phyloP scores from a whole-genome alignment of 30 jellyfish, hydroid and myxozoan species.

The Turritopsis rubra region DNA sequence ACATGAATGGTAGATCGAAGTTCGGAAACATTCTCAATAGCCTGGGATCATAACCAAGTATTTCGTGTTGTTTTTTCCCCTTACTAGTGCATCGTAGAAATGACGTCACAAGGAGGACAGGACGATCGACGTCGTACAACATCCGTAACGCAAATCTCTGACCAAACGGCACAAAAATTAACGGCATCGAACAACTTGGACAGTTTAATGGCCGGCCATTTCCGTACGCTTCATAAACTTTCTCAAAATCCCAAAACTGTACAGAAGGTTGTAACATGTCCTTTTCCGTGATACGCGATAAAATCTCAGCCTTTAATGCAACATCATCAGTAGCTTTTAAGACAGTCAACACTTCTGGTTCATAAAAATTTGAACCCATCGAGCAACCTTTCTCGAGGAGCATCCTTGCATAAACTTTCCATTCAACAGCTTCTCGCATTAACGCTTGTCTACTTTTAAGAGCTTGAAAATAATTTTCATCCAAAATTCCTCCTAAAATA shows the following conservation, averaged over 20 bases:
- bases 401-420: conserved; percentile 77
- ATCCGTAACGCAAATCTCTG: conserved; percentile 72
- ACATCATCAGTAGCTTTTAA: conserved; percentile 32
- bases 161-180: conserved; percentile 61
- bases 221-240: conserved; percentile 40
- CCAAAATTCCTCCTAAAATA: conserved; percentile 16
- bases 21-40: conserved; percentile 60
- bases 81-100: conserved; percentile 63
- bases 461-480: conserved; percentile 27
- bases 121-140: conserved; percentile 76
- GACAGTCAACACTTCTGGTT: conserved; percentile 38
- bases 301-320: conserved; percentile 47
- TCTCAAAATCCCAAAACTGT: conserved; percentile 83
- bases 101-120: conserved; percentile 86
- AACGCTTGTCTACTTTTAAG: conserved; percentile 34
- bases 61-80: conserved; percentile 65
- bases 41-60: conserved; percentile 95
- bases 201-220: conserved; percentile 57
- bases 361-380: conserved; percentile 36
- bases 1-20: conserved; percentile 82
- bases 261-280: conserved; percentile 77
- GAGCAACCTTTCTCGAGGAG: conserved; percentile 59
- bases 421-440: conserved; percentile 48
- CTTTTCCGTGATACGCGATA: conserved; percentile 36
- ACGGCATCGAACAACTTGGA: conserved; percentile 36